Conservation (phyloP, 2,797 vertebrate species). For the Protosalanx chinensis region DNA sequence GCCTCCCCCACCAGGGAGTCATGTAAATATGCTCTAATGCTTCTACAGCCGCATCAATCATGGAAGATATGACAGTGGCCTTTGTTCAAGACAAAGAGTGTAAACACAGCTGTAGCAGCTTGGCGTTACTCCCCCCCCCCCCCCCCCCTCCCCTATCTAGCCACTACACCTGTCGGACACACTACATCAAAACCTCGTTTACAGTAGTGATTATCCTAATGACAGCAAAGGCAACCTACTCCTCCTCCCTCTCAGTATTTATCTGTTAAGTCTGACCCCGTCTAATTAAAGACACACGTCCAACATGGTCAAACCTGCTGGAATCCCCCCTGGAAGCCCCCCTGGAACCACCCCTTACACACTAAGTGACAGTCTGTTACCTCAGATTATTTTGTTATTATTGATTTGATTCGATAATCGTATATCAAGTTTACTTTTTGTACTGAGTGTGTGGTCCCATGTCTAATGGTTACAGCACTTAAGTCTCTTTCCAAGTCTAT, state of each 20-base stretch:
- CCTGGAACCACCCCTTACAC: conserved; percentile 9
- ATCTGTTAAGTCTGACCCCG: conserved; percentile 57
- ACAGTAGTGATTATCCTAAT: conserved; percentile 70
- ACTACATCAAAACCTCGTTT: conserved; percentile 72
- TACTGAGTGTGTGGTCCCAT: no score
- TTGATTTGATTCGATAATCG: conserved; percentile 40
- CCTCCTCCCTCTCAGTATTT: conserved; percentile 43
- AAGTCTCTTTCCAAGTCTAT: no score
- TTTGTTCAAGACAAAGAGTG: conserved; percentile 72
- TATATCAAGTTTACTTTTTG: no score
- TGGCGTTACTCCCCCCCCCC: conserved; percentile 51
- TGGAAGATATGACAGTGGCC: conserved; percentile 68
- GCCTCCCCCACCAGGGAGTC: conserved; percentile 54
- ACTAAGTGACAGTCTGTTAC: conserved; percentile 41
- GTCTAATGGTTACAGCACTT: no score
- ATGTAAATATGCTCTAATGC: conserved; percentile 75
- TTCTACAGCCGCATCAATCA: conserved; percentile 72
- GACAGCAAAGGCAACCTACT: conserved; percentile 55
- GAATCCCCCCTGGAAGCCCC: conserved; percentile 43
- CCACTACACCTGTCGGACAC: conserved; percentile 76
- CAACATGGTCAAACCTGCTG: conserved; percentile 54
- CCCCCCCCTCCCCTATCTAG: conserved; percentile 65
- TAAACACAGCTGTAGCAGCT: conserved; percentile 77
- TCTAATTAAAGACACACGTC: conserved; percentile 68
- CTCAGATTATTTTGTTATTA: conserved; percentile 47